Base-by-base conservation (phyloP, 2,888 invertebrate genomes). In the Lycia hirtaria region DNA sequence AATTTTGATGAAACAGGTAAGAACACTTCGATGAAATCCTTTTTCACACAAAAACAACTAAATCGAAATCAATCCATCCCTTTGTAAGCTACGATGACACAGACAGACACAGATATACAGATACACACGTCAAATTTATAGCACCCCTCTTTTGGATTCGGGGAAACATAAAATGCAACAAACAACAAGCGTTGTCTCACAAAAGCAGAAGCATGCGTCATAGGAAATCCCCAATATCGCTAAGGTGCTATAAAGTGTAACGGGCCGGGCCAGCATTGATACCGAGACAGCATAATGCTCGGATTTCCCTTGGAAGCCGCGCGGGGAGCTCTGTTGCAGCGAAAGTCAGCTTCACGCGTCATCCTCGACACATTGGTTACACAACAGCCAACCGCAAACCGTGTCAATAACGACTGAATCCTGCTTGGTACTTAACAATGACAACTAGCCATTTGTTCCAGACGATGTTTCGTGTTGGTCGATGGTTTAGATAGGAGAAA, bases 291-390 rank as follows among this genome's bases (percentile, higher is more conserved):
- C 62, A 72, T 73, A 72, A 69, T 72, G 68, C 72, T 67, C 75
- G 83, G 80, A 75, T 87, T 87, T 87, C 78, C 86, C 80, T 77
- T 69, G 70, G 62, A 67, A 60, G 58, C 64, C 56, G 33, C 30
- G 45, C 10, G 45, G 60, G 60, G 55, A 57, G 63, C 35, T 17
- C 32, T 30, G 64, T 60, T 70, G 71, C 71, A 75, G 89, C 88
- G 89, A 89, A 89, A 89, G 89, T 83, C 75, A 64, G 68, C 72
- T 58, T 68, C 55, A 50, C 80, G 77, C 84, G 82, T 88, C 88
- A 87, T 76, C 76, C 73, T 75, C 76, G 72, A 71, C 77, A 77
- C 73, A 76, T 76, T 70, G 73, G 76, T 90, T 89, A 85, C 84
- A 83, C 85, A 88, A 87, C 73, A 68, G 71, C 76, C 79, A 81